Conservation (phyloP, 2,888 invertebrate species). For the Malthinus seriepunctatus region DNA sequence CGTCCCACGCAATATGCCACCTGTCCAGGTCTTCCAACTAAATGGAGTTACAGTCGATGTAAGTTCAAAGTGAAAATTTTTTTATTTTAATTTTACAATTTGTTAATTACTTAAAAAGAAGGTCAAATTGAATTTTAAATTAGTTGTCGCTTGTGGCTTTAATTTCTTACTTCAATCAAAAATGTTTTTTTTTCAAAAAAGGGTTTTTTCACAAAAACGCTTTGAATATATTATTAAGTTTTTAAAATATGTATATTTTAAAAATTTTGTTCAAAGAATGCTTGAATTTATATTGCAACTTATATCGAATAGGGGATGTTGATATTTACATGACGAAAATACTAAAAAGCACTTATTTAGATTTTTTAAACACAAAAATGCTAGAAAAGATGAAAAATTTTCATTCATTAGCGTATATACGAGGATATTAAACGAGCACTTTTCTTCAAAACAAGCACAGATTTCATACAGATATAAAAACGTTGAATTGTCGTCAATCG, state of each 20-base stretch:
- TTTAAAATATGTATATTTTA: slow-evolving; percentile 2
- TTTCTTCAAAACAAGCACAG: too few species aligned
- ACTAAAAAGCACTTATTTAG: slow-evolving; percentile 1
- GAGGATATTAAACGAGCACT: background rate
- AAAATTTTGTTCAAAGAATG: background rate
- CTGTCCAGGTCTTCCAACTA: slow-evolving; percentile 75
- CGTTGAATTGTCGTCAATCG: too few species aligned
- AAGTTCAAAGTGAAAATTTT: slow-evolving; percentile 54
- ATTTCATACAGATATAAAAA: too few species aligned
- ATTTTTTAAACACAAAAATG: background rate
- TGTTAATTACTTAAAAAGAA: slow-evolving; percentile 16
- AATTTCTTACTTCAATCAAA: slow-evolving; percentile 6
- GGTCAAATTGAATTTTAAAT: slow-evolving; percentile 15
- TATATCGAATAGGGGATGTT: slow-evolving; percentile 4
- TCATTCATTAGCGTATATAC: slow-evolving; percentile 7
- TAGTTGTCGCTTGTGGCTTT: background rate
- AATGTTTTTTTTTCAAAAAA: slow-evolving; percentile 3
- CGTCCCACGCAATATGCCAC: slow-evolving; percentile 81
- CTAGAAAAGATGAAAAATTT: slow-evolving; percentile 4
- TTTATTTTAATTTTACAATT: background rate
- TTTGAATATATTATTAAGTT: slow-evolving; percentile 6
- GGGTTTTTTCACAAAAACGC: background rate
- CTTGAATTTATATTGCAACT: slow-evolving; percentile 6
- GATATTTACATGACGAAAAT: slow-evolving; percentile 7
- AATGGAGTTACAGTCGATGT: slow-evolving; percentile 86